Conservation (phyloP, 2,797 vertebrate species). For the Etheostoma nigrum region DNA sequence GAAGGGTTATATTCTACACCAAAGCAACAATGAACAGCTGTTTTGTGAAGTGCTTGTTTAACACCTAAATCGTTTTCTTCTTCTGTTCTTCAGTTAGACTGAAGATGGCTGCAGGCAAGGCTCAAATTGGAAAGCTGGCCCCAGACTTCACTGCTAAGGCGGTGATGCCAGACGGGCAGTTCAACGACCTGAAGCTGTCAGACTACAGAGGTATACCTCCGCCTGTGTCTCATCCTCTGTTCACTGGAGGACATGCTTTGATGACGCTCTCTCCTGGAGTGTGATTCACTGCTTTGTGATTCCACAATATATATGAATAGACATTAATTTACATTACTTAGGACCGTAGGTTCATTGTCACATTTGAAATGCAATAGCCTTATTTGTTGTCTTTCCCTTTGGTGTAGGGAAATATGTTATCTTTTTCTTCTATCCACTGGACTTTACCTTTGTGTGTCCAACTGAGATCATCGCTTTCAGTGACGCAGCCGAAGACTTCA, state of each 20-base stretch:
- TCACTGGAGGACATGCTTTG: conserved; percentile 34
- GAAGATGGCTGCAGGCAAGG: conserved; percentile 95
- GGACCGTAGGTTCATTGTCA: neutral
- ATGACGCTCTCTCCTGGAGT: conserved; percentile 30
- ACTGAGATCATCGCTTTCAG: conserved; percentile 99
- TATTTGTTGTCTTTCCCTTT: conserved; percentile 26
- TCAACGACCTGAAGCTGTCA: conserved; percentile 92
- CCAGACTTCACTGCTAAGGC: conserved; percentile 95
- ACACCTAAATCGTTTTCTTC: conserved; percentile 1
- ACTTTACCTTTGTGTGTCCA: conserved; percentile 98
- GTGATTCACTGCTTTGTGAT: conserved; percentile 35
- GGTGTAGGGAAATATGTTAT: conserved; percentile 94
- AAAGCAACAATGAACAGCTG: neutral
- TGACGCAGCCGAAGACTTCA: conserved; percentile 93
- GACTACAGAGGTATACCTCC: conserved; percentile 91
- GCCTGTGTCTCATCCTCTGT: conserved; percentile 7
- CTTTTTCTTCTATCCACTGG: conserved; percentile 98
- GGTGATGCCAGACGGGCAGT: conserved; percentile 97
- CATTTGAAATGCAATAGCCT: neutral
- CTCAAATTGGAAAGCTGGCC: conserved; percentile 93
- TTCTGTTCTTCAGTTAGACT: conserved; percentile 58
- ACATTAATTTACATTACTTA: conserved; percentile 56
- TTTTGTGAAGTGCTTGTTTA: neutral
- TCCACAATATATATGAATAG: conserved; percentile 17
- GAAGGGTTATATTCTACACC: neutral